Conservation (phyloP, 1,140 invertebrate species). For the Gonioctena quinquepunctata region DNA sequence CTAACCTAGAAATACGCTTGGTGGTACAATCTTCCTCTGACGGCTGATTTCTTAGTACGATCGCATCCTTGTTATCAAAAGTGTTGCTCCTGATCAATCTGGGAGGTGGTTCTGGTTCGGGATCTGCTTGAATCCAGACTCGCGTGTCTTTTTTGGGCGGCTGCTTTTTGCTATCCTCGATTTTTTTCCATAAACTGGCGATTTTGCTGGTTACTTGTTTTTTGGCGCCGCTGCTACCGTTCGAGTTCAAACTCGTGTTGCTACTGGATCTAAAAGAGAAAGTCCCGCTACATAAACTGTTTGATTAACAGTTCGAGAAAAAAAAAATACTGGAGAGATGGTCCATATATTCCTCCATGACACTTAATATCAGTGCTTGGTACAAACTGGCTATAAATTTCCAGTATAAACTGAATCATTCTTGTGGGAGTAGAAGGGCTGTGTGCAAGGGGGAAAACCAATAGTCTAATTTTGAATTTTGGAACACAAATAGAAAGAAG, state of each 20-base stretch:
- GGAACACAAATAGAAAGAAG: too few species aligned
- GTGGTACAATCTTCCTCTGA: slow-evolving; percentile 32
- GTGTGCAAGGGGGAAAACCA: too few species aligned
- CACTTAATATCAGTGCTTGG: too few species aligned
- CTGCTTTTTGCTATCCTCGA: slow-evolving; percentile 73
- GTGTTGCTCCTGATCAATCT: slow-evolving; percentile 38
- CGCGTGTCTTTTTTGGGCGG: slow-evolving; percentile 64
- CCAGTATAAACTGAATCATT: too few species aligned
- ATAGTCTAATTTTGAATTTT: too few species aligned
- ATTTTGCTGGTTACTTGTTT: slow-evolving; percentile 83
- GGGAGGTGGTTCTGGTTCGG: slow-evolving; percentile 23
- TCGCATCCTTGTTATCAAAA: slow-evolving; percentile 40
- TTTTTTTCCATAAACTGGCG: slow-evolving; percentile 84
- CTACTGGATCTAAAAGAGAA: slow-evolving; percentile 31
- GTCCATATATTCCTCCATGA: too few species aligned
- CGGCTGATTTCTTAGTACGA: slow-evolving; percentile 44
- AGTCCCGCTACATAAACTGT: too few species aligned
- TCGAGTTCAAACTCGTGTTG: slow-evolving; percentile 34
- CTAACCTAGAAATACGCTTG: slow-evolving; percentile 59
- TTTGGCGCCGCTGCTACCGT: slow-evolving; percentile 40
- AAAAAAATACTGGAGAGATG: too few species aligned
- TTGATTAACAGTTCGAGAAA: too few species aligned
- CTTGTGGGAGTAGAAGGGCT: too few species aligned
- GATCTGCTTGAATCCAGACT: slow-evolving; percentile 63
- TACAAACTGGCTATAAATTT: too few species aligned